Conservation (phyloP, 2,113 vertebrate genomes). For the Zosterops borbonicus region DNA sequence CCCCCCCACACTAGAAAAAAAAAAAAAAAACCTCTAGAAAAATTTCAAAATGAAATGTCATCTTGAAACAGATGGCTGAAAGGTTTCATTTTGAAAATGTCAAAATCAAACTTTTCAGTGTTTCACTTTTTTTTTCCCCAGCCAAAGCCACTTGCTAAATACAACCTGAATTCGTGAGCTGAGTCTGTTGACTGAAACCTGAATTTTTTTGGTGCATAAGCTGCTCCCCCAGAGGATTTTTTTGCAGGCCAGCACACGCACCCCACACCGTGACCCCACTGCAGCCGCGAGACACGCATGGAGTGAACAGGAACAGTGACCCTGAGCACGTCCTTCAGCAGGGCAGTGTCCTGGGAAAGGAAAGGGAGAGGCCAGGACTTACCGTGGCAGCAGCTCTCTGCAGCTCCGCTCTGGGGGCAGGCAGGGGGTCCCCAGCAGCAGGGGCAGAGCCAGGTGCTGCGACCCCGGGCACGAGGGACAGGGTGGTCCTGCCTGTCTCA, state of each 20-base stretch:
- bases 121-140: constrained; percentile 26
- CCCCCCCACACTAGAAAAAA: not conserved
- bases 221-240: not conserved
- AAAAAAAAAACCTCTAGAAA: not conserved
- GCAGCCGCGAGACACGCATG: fast-evolving
- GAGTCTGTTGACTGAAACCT: constrained; percentile 54
- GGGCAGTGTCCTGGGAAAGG: fast-evolving
- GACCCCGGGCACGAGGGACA: not conserved
- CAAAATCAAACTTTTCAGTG: constrained; percentile 63
- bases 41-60: constrained; percentile 61
- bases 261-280: fast-evolving
- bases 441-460: not conserved
- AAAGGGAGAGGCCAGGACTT: not conserved
- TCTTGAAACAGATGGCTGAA: constrained; percentile 64
- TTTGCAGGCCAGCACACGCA: fast-evolving
- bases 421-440: not conserved
- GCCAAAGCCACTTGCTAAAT: constrained; percentile 64
- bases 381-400: constrained; percentile 33
- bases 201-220: not conserved
- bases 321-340: fast-evolving
- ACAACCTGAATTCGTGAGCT: constrained; percentile 57
- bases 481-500: not conserved
- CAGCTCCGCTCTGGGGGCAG: not conserved
- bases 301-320: fast-evolving
- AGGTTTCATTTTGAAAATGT: constrained; percentile 69